Evolutionary conservation across 2,797 vertebrate species (phyloP), one percentile per base, ranked within the genome.

Genomic region (Sandelia bainsii): DNA sequence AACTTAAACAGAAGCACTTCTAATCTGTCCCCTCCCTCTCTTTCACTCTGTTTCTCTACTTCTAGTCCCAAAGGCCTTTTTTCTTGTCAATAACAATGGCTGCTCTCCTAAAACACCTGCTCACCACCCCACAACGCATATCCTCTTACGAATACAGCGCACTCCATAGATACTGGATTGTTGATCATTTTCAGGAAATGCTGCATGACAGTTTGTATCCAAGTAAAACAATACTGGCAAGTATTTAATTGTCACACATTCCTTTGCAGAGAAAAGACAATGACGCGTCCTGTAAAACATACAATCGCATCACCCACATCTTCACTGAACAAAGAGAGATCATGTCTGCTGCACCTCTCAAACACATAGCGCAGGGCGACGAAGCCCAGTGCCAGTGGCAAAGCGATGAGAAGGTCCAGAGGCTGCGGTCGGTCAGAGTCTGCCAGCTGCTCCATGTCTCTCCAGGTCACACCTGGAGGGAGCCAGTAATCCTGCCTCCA

Each of bases 401-500:
- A 66, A 3, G 92, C 83, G 16, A 95, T 60, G 51, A 96, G 78
- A 11, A 97, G 95, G 75, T 97, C 91, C 1, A 52, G 80, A 64
- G 96, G 95, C 20, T 64, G 80, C 0, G 96, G 96, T 44, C 94
- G 90, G 0, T 61, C 86, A 17, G 86, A 54, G n/a, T 87, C 90
- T 3, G 91, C 88, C 46, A 96, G 86, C 52, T 91, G 90, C 1
- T 95, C 92, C 95, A 98, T 93, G 83, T 97, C 96, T 57, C 84
- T 85, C 96, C 96, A 98, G 53, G 92, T 95, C 76, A 96, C 91
- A 45, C 96, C 96, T 0, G 96, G 95, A 49, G 96, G 96, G 45
- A 98, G 93, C 96, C 96, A 98, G 83, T 92, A 95, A 44, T 96
- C 94, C 0, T 95, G 91, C 72, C 82, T 92, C 96, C 96, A 98